Evolutionary conservation across 2,888 invertebrate genomes (phyloP), one percentile per base, ranked within the genome.

Genomic region (Caenorhabditis sinica): DNA sequence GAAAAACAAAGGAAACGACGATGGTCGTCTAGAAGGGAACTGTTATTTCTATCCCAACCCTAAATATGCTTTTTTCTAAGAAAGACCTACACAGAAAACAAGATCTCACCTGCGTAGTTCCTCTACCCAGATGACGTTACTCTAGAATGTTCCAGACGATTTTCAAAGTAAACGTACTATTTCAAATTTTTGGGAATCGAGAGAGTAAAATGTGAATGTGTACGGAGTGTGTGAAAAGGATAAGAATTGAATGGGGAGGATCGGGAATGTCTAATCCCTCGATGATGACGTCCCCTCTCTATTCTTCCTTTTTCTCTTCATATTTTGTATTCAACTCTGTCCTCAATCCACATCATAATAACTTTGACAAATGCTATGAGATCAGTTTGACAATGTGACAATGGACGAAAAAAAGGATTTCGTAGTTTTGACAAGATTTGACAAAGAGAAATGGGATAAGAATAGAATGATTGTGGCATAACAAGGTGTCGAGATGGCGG

Each of bases 321-420:
- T 9, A 45, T 65, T 65, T 45, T 65, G 45, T 65, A 66, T 66
- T 66, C 49, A 65, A 65, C 65, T 65, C 61, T 23, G 45, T 40
- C 23, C 65, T 65, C 65, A 65, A 66, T 66, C 40, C 49, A 30
- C 65, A 49, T 66, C 68, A 68, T 51, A 30, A 20, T 33, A 11
- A 51, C 25, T 56, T 56, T 56, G 56, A 56, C 56, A 56, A 25
- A 53, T n/a, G 13, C 28, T 43, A 40, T 66, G 17, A 66, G 28
- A 36, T 33, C 51, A 36, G n/a, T 6, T 40, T 28, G 51, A 68
- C 23, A 33, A 65, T 28, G 25, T 45, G 23, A 68, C 28, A 51
- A 63, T 40, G n/a, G 9, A 13, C 11, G 61, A 43, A 5, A 20
- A 63, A 20, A 43, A 61, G 17, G 56, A 56, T 28, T 56, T 56